Evolutionary conservation across 2,888 invertebrate genomes (phyloP).

Genomic region (Drosophila rubida): DNA sequence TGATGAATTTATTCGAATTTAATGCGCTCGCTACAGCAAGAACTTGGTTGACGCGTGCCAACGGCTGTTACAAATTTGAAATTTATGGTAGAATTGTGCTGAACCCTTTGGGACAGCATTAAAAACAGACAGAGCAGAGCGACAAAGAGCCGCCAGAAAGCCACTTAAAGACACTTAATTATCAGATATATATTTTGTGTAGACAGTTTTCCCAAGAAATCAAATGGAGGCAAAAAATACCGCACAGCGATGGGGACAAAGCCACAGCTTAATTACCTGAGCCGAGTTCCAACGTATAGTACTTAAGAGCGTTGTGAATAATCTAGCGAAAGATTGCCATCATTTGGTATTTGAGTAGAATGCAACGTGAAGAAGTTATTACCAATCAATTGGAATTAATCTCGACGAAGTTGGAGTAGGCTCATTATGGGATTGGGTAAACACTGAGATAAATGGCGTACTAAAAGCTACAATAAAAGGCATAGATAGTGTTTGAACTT

Average conservation of each 20-base stretch:
- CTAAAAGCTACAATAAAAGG: too few species aligned
- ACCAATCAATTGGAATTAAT: neutral
- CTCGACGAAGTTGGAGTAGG: neutral
- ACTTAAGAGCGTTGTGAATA: neutral
- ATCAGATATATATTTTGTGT: constrained; percentile 54
- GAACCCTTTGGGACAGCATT: constrained; percentile 24
- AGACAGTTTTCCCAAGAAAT: constrained; percentile 46
- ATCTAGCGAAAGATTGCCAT: neutral
- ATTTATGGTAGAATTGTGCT: constrained; percentile 30
- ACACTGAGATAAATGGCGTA: too few species aligned
- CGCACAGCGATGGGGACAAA: constrained; percentile 21
- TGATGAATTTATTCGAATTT: constrained; percentile 78
- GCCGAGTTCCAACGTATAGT: constrained; percentile 7
- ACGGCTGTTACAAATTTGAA: constrained; percentile 51
- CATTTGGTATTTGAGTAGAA: neutral
- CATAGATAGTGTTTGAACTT: too few species aligned
- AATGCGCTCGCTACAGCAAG: constrained; percentile 57
- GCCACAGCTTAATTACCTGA: constrained; percentile 6
- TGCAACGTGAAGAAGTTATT: neutral
- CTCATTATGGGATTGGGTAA: too few species aligned
- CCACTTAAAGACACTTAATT: constrained; percentile 55
- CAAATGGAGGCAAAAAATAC: constrained; percentile 3
- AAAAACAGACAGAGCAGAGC: neutral
- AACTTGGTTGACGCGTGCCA: constrained; percentile 63
- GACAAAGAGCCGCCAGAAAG: constrained; percentile 52